Base-by-base conservation (phyloP, 2,888 invertebrate species). In the Cosmia trapezina region DNA sequence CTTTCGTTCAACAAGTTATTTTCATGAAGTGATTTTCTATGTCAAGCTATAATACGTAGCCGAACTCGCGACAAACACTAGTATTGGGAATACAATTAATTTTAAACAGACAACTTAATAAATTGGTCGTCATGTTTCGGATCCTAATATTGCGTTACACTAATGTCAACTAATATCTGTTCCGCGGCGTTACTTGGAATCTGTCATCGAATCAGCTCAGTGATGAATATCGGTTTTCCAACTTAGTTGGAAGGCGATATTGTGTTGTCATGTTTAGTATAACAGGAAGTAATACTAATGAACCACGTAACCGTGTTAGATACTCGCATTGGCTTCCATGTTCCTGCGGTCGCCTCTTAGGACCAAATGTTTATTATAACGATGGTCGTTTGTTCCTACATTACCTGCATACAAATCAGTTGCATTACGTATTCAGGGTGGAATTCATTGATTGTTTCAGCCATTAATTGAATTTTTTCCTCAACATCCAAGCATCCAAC, bases 381-480 rank as follows among this genome's bases (percentile, higher is more conserved):
- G 17, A 22, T 43, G 11, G 5, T 14, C n/a, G 3, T 33, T 47
- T 28, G 12, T 33, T 22, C 5, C 14, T 7, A 12, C 19, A 1
- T 4, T 33, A 19, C 5, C 14, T 7, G 17, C 19, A 1, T 4
- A 2, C 2, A 28, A 8, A 22, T 9, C 11, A n/a, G 17, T 41
- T n/a, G 28, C 28, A 45, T 69, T 69, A 41, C n/a, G 69, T 77
- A 69, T 69, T 73, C 37, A 4, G 33, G 2, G 19, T 12, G 43
- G 51, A 12, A 45, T 28, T 14, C 54, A 56, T 51, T 78, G 51
- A 73, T 73, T 45, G 51, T 22, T 56, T 14, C 47, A n/a, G 61
- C 8, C 47, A 80, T 66, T 70, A 76, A 12, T 33, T 54, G 11
- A 59, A 70, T 62, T 28, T 19, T 28, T 49, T 53, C 7, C 60